These are phyloP conservation scores for Rhadinocentrus ornatus DNA, from an alignment of 2,797 vertebrate genomes.

Conservation along the genomic window DNA sequence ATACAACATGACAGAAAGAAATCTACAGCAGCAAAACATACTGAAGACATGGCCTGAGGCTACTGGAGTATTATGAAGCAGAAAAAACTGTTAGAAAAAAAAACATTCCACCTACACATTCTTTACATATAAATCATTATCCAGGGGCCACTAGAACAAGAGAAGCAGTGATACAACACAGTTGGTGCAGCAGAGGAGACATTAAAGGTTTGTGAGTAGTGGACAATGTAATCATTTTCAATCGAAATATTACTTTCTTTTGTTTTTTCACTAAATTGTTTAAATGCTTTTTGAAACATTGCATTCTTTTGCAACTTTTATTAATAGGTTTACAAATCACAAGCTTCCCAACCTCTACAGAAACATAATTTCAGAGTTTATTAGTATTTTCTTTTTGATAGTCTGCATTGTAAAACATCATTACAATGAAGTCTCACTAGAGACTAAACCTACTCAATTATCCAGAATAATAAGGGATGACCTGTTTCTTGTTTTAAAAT, in stretches of 20 bases:
- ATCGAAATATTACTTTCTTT: not conserved
- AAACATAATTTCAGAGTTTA: conserved; percentile 1
- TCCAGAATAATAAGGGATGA: not conserved
- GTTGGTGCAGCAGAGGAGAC: conserved; percentile 11
- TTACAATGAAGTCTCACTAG: conserved; percentile 6
- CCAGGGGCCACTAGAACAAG: conserved; percentile 40
- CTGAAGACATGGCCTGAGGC: conserved; percentile 45
- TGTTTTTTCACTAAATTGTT: not conserved
- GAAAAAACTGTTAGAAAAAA: conserved; percentile 50
- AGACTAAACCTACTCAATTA: conserved; percentile 3
- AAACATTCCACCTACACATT: conserved; percentile 70
- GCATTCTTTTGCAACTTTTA: not conserved
- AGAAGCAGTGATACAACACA: conserved; percentile 29
- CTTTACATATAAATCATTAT: conserved; percentile 69
- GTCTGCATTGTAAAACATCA: not conserved
- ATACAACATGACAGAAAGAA: conserved; percentile 49
- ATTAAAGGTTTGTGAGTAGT: conserved; percentile 12
- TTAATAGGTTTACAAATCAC: not conserved
- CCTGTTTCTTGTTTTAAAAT: conserved; percentile 12
- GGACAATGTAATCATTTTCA: conserved; percentile 11
- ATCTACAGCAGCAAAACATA: conserved; percentile 48
- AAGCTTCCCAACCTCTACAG: not conserved
- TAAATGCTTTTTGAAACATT: not conserved
- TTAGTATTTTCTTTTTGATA: conserved; percentile 11
- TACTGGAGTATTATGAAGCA: conserved; percentile 45